phyloP scores from a whole-genome alignment of 2,888 invertebrate species.

The Ectemnius lituratus region DNA sequence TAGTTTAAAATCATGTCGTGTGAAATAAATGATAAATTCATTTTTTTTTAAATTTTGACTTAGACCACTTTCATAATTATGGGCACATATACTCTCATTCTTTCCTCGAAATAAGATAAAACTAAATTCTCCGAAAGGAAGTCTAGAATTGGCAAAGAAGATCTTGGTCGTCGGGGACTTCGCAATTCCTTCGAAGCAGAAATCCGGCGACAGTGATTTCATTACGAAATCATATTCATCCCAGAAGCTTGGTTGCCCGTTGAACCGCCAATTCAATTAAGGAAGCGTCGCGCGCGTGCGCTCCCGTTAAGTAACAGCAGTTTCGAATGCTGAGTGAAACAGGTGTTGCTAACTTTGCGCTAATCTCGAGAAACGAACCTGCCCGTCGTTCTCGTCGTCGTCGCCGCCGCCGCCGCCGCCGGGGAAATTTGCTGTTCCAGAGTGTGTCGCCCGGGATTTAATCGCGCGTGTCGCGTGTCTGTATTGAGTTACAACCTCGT shows the following conservation, averaged over 20 bases:
- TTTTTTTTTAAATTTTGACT: no score
- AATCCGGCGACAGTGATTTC: not conserved
- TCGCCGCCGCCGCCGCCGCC: slow-evolving; percentile 14
- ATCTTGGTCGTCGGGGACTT: no score
- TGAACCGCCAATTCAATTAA: slow-evolving; percentile 20
- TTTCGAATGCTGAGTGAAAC: slow-evolving; percentile 13
- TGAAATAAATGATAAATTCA: no score
- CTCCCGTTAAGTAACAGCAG: not conserved
- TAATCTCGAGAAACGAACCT: not conserved
- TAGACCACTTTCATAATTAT: no score
- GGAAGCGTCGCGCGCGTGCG: slow-evolving; percentile 10
- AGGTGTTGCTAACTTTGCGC: slow-evolving; percentile 19
- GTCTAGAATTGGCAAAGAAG: no score
- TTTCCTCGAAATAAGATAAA: no score
- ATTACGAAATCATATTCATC: slow-evolving; percentile 4
- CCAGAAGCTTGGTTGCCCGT: not conserved
- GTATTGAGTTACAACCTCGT: slow-evolving; percentile 20
- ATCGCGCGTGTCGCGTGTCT: slow-evolving; percentile 31
- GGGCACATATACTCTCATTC: no score
- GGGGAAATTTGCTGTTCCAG: slow-evolving; percentile 20
- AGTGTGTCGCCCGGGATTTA: slow-evolving; percentile 13
- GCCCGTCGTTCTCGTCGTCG: no score
- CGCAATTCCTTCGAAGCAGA: no score
- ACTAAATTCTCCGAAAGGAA: no score
- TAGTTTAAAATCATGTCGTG: no score